Evolutionary conservation across 2,797 vertebrate species (phyloP), one percentile per base, ranked within the genome.

Genomic region (Sebastes hopkinsi): DNA sequence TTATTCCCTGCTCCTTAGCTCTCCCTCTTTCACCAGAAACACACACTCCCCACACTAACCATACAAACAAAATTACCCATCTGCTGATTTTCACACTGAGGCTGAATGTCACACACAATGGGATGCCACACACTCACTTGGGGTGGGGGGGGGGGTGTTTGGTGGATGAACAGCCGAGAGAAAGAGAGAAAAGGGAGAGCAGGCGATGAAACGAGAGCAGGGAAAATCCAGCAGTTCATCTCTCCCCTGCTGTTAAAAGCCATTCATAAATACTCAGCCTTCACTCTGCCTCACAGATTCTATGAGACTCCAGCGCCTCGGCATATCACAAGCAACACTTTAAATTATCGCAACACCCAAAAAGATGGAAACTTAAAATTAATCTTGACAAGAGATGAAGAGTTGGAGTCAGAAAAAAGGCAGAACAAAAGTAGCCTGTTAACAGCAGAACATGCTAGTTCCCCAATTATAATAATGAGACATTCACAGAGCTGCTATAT

Each of bases 221-320:
- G 85, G 81, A 75, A 77, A 80, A 91, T 84, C 80, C 81, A 76
- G 80, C 83, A 72, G 82, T 89, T 92, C 81, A 80, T 92, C 88
- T 87, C 82, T 72, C 77, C 74, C 90, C 89, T 79, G 85, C 90
- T 89, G 89, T 87, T 79, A 88, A 90, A 92, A 86, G 86, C 91
- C 92, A 92, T 94, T 94, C 88, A 91, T 92, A 92, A 93, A 92
- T 86, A 90, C 83, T 83, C 69, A 72, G 87, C 66, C 71, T 70
- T 81, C 73, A 77, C 72, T 80, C 70, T 52, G 83, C 78, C 74
- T 77, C 79, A 62, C 70, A 71, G 69, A 82, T 89, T 87, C 85
- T 59, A 58, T 70, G 72, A 82, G 80, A 67, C 79, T 84, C 56
- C 74, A 56, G 62, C 4, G 76, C 65, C 76, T 80, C 34, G 3